A percentile compares a stretch with the other conserved stretches of the same genome.
These are phyloP conservation scores for Xanthia icteritia DNA, from an alignment of 2,888 invertebrate species.

Conservation along the genomic window DNA sequence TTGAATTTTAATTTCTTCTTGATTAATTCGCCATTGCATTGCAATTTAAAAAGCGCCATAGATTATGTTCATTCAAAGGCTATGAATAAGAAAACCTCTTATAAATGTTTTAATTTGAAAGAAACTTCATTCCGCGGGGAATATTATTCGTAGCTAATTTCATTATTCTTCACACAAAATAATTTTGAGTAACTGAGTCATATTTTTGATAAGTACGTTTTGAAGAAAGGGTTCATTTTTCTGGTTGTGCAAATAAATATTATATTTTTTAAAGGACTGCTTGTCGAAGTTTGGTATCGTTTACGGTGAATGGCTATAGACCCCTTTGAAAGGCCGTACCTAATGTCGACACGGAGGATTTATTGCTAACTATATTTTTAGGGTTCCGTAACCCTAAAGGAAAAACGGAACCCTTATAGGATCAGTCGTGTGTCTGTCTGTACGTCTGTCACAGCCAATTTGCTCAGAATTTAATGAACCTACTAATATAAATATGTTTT, in stretches of 20 bases:
- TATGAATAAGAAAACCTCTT: constrained; percentile 4
- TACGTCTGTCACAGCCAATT: too few relatives aligned
- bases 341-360: too few relatives aligned
- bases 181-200: not conserved
- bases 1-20: not conserved
- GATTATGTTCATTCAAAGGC: constrained; percentile 31
- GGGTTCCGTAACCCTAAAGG: too few relatives aligned
- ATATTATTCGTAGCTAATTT: not conserved
- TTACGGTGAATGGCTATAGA: not conserved
- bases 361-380: not conserved
- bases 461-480: too few relatives aligned
- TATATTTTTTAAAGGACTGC: not conserved
- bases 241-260: too few relatives aligned
- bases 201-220: not conserved
- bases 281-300: not conserved
- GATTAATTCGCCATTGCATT: constrained; percentile 11
- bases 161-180: not conserved
- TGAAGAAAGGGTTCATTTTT: not conserved
- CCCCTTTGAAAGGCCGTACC: not conserved
- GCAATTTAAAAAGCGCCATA: constrained; percentile 14
- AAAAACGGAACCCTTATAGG: too few relatives aligned
- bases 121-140: not conserved
- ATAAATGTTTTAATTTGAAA: constrained; percentile 15
- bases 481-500: too few relatives aligned
- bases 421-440: too few relatives aligned